Percentiles rank a stretch among this genome's conserved stretches.
These are phyloP conservation scores for Martes martes DNA, from an alignment of 2,113 vertebrate species.

Conservation along the genomic window DNA sequence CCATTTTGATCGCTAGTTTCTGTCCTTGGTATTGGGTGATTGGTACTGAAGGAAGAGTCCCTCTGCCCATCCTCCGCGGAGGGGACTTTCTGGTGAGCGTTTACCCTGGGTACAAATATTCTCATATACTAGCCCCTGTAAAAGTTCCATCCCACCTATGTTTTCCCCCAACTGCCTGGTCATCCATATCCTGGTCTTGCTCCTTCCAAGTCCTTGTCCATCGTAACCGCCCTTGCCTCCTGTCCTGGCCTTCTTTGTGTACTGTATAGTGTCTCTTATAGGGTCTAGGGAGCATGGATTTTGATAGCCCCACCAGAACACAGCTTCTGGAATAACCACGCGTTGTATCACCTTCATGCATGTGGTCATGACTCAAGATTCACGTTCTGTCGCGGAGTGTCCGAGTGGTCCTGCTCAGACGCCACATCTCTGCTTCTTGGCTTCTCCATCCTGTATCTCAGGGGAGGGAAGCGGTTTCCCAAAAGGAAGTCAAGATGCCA, in stretches of 20 bases:
- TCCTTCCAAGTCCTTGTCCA: background rate
- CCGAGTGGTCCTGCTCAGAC: rapidly evolving
- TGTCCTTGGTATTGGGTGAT: background rate
- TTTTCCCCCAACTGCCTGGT: background rate
- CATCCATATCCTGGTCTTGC: background rate
- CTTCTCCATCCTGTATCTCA: background rate
- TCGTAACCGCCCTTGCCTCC: rapidly evolving
- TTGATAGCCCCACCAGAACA: background rate
- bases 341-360: rapidly evolving
- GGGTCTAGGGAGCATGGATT: background rate
- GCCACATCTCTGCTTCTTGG: background rate
- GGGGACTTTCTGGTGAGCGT: background rate
- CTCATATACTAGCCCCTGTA: background rate
- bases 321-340: background rate
- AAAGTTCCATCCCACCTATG: background rate
- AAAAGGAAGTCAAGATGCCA: background rate
- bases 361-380: rapidly evolving
- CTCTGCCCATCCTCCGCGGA: rapidly evolving
- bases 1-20: background rate
- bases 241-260: background rate
- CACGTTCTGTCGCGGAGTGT: rapidly evolving
- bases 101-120: background rate
- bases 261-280: background rate
- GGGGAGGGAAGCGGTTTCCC: background rate
- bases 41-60: background rate